Evolutionary conservation across 2,888 invertebrate genomes (phyloP), one percentile per base, ranked within the genome.

Genomic region (Cantharis rufa): DNA sequence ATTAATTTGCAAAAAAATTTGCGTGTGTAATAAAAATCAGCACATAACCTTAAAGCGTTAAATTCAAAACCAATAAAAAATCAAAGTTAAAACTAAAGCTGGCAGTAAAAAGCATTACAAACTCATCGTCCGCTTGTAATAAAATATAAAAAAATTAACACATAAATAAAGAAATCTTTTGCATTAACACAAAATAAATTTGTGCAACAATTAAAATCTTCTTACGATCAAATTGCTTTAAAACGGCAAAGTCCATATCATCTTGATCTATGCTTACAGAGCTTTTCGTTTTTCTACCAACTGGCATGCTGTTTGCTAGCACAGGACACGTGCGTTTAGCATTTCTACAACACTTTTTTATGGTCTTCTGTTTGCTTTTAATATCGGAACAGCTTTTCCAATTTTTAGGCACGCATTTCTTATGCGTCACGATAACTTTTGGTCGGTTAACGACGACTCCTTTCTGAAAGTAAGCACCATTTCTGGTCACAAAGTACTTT

Each of bases 381-480:
- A 88, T 87, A 80, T 88, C 88, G n/a, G 87, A 87, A 81, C 88
- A 88, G 78, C 87, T 87, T 79, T 87, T 88, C 88, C 88, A 88
- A 5, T 86, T 85, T 81, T 88, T 88, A 11, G 87, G 87, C 68
- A 84, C 68, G 75, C 81, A 83, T 79, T 86, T 86, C 73, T 83
- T 84, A 73, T 81, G 84, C 21, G 86, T 81, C 18, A 86, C 82
- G 21, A 86, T 81, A 18, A 85, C 81, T 80, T 88, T 86, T 21
- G 71, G 62, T 69, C 69, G 73, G 28, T 5, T 71, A 16, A 72
- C 75, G 18, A 82, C 83, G 73, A 82, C 83, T 73, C 79, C 80
- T 75, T 71, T 77, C 32, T 21, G 21, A 15, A 15, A 69, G n/a
- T 69, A 21, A n/a, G 21, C 62, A 11, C 77, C 48, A 79, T 83